Evolutionary conservation across 2,888 invertebrate species (phyloP), one percentile per base, ranked within the genome.

Genomic region (Heliconius sara): DNA sequence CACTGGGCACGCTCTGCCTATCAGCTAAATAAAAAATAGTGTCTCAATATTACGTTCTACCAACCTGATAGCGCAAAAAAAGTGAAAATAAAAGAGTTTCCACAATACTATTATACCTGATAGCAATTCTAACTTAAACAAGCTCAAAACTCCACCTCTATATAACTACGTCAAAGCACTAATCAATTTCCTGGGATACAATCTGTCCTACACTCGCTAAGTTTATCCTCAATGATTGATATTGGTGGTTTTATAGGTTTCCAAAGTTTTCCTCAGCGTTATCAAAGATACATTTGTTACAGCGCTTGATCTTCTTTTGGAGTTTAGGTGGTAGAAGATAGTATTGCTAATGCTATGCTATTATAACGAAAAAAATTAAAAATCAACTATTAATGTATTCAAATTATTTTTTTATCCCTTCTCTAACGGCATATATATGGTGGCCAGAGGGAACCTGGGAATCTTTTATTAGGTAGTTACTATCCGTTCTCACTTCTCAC

Each of bases 141-240:
- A 70, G 70, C 43, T 70, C 25, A 25, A 19, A 43, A 16, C 43
- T 70, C 9, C 30, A 67, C n/a, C 25, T 43, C 22, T 70, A 43
- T 68, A 19, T 71, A 47, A 30, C 63, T 10, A 22, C 12, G 43
- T 30, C 27, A 65, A 65, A 71, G 47, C 16, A 73, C 60, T 73
- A 73, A 73, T 73, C 73, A 73, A 60, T 73, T 73, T 60, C 60
- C 60, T 25, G 34, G 60, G 39, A 60, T 73, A 73, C n/a, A 73
- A 60, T n/a, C 57, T 73, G 73, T 73, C 73, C 73, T 60, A 7
- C n/a, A 60, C 16, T 25, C 60, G 60, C 60, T 60, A 60, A 60
- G 60, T 73, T 60, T 73, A 73, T 73, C 73, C 57, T 60, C 60
- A 73, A 73, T 73, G 73, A 73, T 73, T 60, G 73, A 73, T 73